Evolutionary conservation across 2,888 invertebrate genomes (phyloP), one percentile per base, ranked within the genome.

Genomic region (Diogma glabrata): DNA sequence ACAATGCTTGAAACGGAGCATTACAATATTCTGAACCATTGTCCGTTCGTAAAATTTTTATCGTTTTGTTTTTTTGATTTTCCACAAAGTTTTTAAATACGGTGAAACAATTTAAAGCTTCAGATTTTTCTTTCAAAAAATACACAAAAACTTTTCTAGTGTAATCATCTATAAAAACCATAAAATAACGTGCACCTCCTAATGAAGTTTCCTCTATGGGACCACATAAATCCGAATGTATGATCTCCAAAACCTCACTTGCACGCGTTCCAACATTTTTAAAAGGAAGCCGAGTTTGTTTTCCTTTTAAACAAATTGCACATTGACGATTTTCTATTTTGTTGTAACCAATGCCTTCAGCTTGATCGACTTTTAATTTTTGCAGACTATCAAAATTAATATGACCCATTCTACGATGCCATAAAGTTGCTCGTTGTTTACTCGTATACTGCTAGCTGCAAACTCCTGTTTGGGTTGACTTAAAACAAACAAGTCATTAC

Each of bases 131-230:
- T n/a, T n/a, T 36, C 3, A 36, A 36, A 14, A 36, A 36, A n/a
- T 36, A n/a, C 14, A 36, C 36, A 36, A 36, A 36, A 36, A 36
- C 36, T 36, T 5, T 7, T 36, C 14, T 36, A 17, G 36, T 36
- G 14, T 36, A 36, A 36, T 36, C 14, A 36, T 36, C 5, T 4
- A 36, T 36, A 36, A 5, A 36, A 36, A 36, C 14, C 36, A n/a
- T 9, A 36, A 36, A 36, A 36, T 36, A 36, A 36, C 36, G 36
- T n/a, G n/a, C n/a, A n/a, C n/a, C n/a, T n/a, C n/a, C n/a, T n/a
- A n/a, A n/a, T n/a, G n/a, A n/a, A n/a, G n/a, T n/a, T n/a, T n/a
- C n/a, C n/a, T n/a, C n/a, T n/a, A n/a, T n/a, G n/a, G n/a, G n/a
- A n/a, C n/a, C n/a, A n/a, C n/a, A n/a, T n/a, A n/a, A n/a, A n/a